Evolutionary conservation across 2,888 invertebrate species (phyloP), one percentile per base, ranked within the genome.

Genomic region (Ochropleura plecta): DNA sequence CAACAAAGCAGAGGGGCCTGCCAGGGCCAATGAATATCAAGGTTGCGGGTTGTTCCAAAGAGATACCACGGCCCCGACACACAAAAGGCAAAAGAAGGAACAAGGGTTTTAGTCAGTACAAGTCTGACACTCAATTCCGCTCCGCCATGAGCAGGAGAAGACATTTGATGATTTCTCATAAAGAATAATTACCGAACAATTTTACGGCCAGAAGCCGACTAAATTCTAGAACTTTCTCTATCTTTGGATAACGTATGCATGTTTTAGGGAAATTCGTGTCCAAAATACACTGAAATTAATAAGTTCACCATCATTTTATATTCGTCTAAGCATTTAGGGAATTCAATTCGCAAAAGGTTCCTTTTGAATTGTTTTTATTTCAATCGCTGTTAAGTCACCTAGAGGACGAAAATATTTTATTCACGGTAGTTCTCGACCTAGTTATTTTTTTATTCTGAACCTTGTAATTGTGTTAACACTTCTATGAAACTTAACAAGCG

Each of bases 351-450:
- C 60, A 49, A 5, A 60, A 53, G 53, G 14, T n/a, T n/a, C 55
- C 53, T 73, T 81, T 64, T 55, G 30, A 62, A n/a, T 53, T 20
- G 10, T 51, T 63, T 51, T 40, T 63, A 10, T 57, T 66, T 74
- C 14, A 53, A 57, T 62, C 12, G n/a, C 16, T 49, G 51, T 63
- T 42, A 69, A 70, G 73, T 70, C 66, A 60, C 53, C 53, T 64
- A 5, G 18, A 65, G 57, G 76, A 63, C 65, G 51, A 73, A 74
- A 12, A 5, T 30, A 68, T 63, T 49, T 57, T 59, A 74, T 59
- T 59, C n/a, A 73, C 14, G 62, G 57, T 53, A 65, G 30, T 42
- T 64, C 42, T 72, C 40, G 76, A 72, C 73, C 48, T 51, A 63
- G 4, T 73, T 79, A 16, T 68, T 70, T 74, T 62, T 65, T 7